Conservation (phyloP, 2,888 invertebrate species). For the Itoplectis maculator region DNA sequence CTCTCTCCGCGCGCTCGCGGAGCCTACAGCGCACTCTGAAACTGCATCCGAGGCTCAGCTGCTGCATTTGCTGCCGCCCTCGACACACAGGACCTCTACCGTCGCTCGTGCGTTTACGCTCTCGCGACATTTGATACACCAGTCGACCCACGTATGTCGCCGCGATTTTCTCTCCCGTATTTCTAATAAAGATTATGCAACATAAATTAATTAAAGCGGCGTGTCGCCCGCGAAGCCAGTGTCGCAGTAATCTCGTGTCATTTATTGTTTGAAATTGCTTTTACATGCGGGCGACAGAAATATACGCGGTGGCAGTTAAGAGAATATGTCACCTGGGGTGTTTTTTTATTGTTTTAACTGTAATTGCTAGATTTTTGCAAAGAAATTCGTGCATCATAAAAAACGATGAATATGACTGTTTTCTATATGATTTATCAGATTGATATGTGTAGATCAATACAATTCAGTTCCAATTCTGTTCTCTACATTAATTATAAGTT, state of each 20-base stretch:
- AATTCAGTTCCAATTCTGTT: no score
- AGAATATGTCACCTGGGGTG: not conserved
- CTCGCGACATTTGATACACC: constrained; percentile 28
- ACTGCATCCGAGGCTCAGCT: not conserved
- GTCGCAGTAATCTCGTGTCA: not conserved
- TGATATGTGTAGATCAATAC: no score
- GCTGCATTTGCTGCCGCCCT: not conserved
- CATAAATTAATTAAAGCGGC: constrained; percentile 15
- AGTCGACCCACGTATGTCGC: constrained; percentile 22
- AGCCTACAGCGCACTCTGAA: not conserved
- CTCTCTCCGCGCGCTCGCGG: constrained; percentile 19
- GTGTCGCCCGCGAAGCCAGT: not conserved
- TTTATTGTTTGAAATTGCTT: not conserved
- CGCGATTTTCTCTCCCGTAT: not conserved
- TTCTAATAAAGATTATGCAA: constrained; percentile 9
- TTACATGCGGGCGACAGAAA: not conserved
- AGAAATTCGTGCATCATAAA: no score
- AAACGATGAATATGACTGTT: no score
- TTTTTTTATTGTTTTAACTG: no score
- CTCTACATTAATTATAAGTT: no score
- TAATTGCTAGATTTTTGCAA: no score
- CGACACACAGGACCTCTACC: not conserved
- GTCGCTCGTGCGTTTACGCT: constrained; percentile 22
- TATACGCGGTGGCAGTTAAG: constrained; percentile 14
- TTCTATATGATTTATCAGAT: no score